Conservation (phyloP, 1,140 invertebrate genomes). For the Druon quercuslanigerum region DNA sequence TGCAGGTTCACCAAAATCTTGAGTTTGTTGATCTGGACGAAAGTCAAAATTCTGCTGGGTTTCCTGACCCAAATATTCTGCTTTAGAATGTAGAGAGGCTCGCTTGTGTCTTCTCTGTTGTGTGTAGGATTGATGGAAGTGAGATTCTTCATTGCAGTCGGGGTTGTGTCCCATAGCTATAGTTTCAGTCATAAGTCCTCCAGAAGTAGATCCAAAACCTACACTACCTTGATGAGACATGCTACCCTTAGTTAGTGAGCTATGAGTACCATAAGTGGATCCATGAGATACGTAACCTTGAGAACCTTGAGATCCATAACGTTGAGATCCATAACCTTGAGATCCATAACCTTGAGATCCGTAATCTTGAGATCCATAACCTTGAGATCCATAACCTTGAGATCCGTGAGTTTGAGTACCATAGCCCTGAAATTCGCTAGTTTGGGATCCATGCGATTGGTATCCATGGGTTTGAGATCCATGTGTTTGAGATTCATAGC, state of each 20-base stretch:
- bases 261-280: not conserved
- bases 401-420: not conserved
- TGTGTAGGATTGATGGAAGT: no score
- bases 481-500: not conserved
- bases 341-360: slow-evolving; percentile 30
- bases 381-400: slow-evolving; percentile 31
- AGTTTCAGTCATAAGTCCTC: not conserved
- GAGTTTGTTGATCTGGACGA: not conserved
- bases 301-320: slow-evolving; percentile 14
- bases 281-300: slow-evolving; percentile 13
- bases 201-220: not conserved
- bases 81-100: not conserved
- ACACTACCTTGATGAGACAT: not conserved
- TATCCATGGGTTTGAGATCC: not conserved
- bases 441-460: not conserved
- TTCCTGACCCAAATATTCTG: no score
- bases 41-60: no score
- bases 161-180: not conserved
- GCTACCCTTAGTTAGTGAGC: not conserved
- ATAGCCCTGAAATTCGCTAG: not conserved
- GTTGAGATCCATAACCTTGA: slow-evolving; percentile 18
- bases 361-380: slow-evolving; percentile 31
- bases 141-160: not conserved
- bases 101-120: not conserved
- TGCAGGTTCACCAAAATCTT: slow-evolving; percentile 44